Evolutionary conservation across 2,797 vertebrate species (phyloP).

Genomic region (Hephaestus fuliginosus): DNA sequence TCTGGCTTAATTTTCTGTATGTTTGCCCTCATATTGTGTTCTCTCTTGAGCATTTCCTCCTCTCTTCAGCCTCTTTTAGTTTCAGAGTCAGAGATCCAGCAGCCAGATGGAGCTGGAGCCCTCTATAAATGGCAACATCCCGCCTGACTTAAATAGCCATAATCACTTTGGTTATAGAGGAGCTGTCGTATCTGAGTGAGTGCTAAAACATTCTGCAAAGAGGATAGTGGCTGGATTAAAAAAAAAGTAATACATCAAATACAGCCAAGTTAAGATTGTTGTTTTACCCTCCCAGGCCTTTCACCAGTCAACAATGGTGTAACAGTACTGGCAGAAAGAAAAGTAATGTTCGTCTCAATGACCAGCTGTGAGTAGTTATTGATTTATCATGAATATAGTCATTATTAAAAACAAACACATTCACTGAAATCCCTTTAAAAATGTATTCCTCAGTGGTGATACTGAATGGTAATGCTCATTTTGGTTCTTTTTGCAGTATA

Average conservation of each 20-base stretch:
- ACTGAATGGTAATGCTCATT: neutral
- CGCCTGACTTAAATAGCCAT: constrained; percentile 73
- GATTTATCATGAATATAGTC: constrained; percentile 4
- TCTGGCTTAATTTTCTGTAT: neutral
- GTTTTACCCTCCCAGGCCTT: constrained; percentile 72
- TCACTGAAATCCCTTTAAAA: neutral
- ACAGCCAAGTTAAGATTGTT: neutral
- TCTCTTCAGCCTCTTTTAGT: neutral
- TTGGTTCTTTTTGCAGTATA: constrained; percentile 73
- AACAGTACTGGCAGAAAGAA: constrained; percentile 79
- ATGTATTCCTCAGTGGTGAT: neutral
- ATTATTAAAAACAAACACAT: neutral
- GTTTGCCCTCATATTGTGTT: neutral
- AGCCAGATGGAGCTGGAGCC: constrained; percentile 64
- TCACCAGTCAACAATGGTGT: constrained; percentile 70
- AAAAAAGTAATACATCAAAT: constrained; percentile 3
- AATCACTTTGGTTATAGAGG: constrained; percentile 71
- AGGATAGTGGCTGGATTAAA: constrained; percentile 14
- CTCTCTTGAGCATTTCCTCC: neutral
- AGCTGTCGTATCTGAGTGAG: constrained; percentile 76
- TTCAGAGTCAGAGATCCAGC: constrained; percentile 22
- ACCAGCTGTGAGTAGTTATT: constrained; percentile 83
- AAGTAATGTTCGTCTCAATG: constrained; percentile 81
- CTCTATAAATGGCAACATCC: constrained; percentile 48
- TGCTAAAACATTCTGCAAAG: constrained; percentile 13